Evolutionary conservation across 1,140 invertebrate genomes (phyloP).

Genomic region (Pseudomyrmex sp.): DNA sequence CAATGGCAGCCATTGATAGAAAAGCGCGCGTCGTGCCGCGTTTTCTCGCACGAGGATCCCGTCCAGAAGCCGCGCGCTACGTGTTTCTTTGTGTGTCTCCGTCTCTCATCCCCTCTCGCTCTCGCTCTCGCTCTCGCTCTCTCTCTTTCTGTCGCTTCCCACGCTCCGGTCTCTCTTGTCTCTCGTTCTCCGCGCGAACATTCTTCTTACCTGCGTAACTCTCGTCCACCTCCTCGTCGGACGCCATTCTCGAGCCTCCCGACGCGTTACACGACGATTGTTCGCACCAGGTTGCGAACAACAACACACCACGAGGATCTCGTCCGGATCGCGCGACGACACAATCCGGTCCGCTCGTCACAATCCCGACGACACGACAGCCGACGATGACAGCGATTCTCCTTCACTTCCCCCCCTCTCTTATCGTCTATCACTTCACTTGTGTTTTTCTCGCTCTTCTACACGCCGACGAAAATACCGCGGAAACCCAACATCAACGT

Average conservation of each 20-base stretch:
- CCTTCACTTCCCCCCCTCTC: background rate
- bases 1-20: conserved; percentile 81
- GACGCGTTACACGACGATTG: too few species aligned
- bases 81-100: conserved; percentile 10
- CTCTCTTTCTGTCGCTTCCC: background rate
- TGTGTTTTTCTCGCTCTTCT: background rate
- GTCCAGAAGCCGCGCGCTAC: background rate
- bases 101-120: background rate
- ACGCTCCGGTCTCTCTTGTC: conserved; percentile 3
- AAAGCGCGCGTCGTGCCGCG: conserved; percentile 81
- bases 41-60: conserved; percentile 42
- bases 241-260: conserved; percentile 87
- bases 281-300: background rate
- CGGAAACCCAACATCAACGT: conserved; percentile 73
- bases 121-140: background rate
- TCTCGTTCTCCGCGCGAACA: conserved; percentile 46
- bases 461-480: conserved; percentile 55
- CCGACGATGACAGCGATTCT: background rate
- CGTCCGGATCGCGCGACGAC: background rate
- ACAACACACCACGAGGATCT: background rate
- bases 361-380: background rate
- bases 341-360: background rate
- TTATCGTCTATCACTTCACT: too few species aligned
- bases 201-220: conserved; percentile 90
- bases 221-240: conserved; percentile 91